Percentiles rank a stretch among this genome's conserved stretches.
Conservation (phyloP, 2,888 invertebrate species). For the Drosophila infuscata region DNA sequence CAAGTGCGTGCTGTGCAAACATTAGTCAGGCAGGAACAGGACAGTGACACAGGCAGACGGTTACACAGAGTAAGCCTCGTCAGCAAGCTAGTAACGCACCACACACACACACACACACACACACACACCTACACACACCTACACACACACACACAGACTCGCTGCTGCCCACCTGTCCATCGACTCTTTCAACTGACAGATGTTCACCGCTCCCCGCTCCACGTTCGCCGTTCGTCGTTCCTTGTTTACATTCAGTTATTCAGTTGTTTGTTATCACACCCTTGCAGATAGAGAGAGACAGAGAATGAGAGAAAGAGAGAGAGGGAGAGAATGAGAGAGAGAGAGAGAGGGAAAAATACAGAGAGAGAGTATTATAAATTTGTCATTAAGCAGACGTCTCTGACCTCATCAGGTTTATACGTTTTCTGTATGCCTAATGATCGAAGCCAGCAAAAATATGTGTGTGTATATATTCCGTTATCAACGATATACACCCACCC, state of each 20-base stretch:
- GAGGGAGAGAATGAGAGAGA: not conserved
- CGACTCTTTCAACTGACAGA: constrained; percentile 26
- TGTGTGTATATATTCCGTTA: not conserved
- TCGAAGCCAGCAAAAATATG: not conserved
- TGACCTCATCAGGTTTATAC: not conserved
- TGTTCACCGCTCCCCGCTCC: constrained; percentile 3
- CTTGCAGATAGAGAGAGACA: not conserved
- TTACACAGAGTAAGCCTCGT: constrained; percentile 15
- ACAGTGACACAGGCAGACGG: not conserved
- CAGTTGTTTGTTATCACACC: constrained; percentile 17
- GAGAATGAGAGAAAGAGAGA: not conserved
- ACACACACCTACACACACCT: not conserved
- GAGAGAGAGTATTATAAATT: not conserved
- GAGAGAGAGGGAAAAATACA: not conserved
- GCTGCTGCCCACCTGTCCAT: constrained; percentile 14
- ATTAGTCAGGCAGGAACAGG: constrained; percentile 44
- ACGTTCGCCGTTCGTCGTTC: not conserved
- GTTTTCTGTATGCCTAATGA: not conserved
- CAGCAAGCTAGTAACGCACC: constrained; percentile 5
- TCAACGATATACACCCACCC: not conserved
- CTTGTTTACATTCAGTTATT: not conserved
- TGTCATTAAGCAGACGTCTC: not conserved
- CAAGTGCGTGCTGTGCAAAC: constrained; percentile 59
- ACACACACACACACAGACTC: not conserved
- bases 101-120: constrained; percentile 2